Base-by-base conservation (phyloP, 30 jellyfish, hydroid and myxozoan species). In the Turritopsis rubra region DNA sequence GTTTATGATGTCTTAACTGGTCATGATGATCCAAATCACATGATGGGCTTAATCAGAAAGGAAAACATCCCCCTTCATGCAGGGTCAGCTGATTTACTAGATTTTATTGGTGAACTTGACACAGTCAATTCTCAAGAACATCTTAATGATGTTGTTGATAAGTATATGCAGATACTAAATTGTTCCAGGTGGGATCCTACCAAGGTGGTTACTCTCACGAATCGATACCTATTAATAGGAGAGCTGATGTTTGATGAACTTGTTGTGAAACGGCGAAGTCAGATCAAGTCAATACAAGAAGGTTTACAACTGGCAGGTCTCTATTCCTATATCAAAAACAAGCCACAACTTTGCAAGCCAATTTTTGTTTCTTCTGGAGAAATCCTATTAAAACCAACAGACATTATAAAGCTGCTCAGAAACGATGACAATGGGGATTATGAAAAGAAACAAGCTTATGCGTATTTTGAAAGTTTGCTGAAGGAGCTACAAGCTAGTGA, bases 281-380 rank as follows among this genome's bases (percentile, higher is more conserved):
- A 21, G 29, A 66, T 66, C 27, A 66, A 66, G 29, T 66, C 76
- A 26, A 66, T 66, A 21, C 29, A 26, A 21, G 76, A 66, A 26
- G 76, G 76, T 21, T 26, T 66, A 66, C 27, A 66, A 66, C 29
- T 66, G 29, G 29, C 17, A 21, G 17, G 76, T 66, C 27, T 66
- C 29, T 66, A 21, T 66, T 21, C 76, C 27, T 26, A 66, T 66
- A 21, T 66, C 29, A 66, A 66, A 66, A 66, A 66, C 76, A 66
- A 66, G 29, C 27, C 29, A 21, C 29, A 66, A 4, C 27, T 66
- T 66, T 66, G 76, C 76, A 21, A 26, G 29, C 29, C 27, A 66
- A 66, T 66, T 21, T 66, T 66, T 66, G 76, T 66, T 66, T 66
- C 29, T 26, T 21, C 76, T 21, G 76, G 76, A 26, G 76, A 66